Conservation (phyloP, 2,888 invertebrate species). For the Allolobophora icterica region DNA sequence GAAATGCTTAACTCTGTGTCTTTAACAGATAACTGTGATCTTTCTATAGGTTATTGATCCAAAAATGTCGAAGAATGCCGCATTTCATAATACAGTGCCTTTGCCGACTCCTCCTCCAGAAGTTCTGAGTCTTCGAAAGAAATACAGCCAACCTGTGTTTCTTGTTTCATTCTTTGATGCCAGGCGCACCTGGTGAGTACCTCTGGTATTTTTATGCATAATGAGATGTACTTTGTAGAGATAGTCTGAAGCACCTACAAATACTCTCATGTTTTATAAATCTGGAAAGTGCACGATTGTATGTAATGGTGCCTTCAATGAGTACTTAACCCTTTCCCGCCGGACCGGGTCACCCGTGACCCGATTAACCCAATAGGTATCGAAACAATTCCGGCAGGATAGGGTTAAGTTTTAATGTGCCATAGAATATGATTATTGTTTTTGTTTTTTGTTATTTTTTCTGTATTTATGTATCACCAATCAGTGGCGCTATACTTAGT, state of each 20-base stretch:
- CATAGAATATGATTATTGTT: background rate
- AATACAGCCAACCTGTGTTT: slow-evolving; percentile 83
- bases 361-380: too few species aligned
- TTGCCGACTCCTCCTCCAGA: slow-evolving; percentile 82
- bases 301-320: background rate
- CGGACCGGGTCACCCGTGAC: too few species aligned
- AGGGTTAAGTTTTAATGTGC: too few species aligned
- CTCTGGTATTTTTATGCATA: background rate
- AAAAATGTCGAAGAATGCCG: slow-evolving; percentile 21
- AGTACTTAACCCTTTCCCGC: background rate
- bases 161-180: slow-evolving; percentile 93
- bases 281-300: background rate
- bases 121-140: slow-evolving; percentile 78
- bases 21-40: background rate
- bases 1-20: background rate
- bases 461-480: too few species aligned
- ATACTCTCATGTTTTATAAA: background rate
- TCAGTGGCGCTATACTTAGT: too few species aligned
- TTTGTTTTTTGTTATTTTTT: background rate
- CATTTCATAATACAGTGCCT: slow-evolving; percentile 27
- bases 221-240: background rate
- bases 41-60: slow-evolving; percentile 31
- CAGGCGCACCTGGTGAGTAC: slow-evolving; percentile 83
- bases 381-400: too few species aligned
- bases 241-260: background rate